Conservation (phyloP, 2,888 invertebrate species). For the Ormyrus thymus region DNA sequence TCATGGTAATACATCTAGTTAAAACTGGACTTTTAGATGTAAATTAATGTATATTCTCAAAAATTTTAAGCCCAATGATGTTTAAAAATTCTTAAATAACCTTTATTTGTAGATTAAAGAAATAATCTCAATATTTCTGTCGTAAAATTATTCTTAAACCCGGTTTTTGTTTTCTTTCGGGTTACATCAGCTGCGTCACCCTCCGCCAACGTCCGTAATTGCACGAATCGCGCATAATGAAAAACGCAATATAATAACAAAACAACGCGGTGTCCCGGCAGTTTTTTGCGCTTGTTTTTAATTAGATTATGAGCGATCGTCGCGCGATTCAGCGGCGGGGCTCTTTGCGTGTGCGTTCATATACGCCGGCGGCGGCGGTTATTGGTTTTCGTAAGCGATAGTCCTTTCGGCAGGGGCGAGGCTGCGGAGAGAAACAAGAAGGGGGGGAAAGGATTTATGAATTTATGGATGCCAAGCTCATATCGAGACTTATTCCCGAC, state of each 20-base stretch:
- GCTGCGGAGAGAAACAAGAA: slow-evolving; percentile 21
- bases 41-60: too few species aligned
- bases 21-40: too few species aligned
- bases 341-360: slow-evolving; percentile 5
- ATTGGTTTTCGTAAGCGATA: slow-evolving; percentile 49
- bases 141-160: too few species aligned
- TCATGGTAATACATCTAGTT: too few species aligned
- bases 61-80: too few species aligned
- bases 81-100: too few species aligned
- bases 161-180: too few species aligned
- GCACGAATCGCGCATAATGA: background rate
- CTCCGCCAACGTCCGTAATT: background rate
- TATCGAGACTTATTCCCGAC: slow-evolving; percentile 50
- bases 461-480: slow-evolving; percentile 61
- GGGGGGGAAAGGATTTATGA: slow-evolving; percentile 56
- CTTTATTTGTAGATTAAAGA: too few species aligned
- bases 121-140: too few species aligned
- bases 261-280: background rate
- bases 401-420: slow-evolving; percentile 16
- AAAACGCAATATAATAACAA: background rate
- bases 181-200: too few species aligned
- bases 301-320: slow-evolving; percentile 62
- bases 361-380: slow-evolving; percentile 35
- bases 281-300: slow-evolving; percentile 54
- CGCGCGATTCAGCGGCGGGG: slow-evolving; percentile 20